phyloP scores from a whole-genome alignment of 2,888 invertebrate species.

The Ectemnius lituratus region DNA sequence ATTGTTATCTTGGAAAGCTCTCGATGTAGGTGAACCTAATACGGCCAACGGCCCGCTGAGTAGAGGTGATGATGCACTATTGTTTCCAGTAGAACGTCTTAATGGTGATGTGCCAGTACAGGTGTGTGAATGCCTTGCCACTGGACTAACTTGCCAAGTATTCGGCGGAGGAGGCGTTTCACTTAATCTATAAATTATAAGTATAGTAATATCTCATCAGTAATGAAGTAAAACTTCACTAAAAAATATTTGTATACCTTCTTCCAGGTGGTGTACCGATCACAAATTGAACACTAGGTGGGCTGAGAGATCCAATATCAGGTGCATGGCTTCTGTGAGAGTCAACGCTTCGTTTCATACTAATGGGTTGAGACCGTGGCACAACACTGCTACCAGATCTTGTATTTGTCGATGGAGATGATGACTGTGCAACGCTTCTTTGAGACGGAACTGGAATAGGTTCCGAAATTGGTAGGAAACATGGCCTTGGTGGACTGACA shows the following conservation, averaged over 20 bases:
- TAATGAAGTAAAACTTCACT: background rate
- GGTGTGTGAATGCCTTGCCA: conserved; percentile 79
- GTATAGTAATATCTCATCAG: conserved; percentile 13
- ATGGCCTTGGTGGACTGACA: conserved; percentile 84
- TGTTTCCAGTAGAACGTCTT: conserved; percentile 80
- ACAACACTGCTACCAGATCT: conserved; percentile 79
- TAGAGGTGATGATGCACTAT: conserved; percentile 80
- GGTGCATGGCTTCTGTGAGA: conserved; percentile 83
- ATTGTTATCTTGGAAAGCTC: conserved; percentile 82
- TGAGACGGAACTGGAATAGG: conserved; percentile 88
- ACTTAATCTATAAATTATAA: conserved; percentile 76
- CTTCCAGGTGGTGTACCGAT: conserved; percentile 92
- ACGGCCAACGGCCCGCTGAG: conserved; percentile 83
- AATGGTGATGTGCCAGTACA: conserved; percentile 83
- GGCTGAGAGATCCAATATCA: conserved; percentile 94
- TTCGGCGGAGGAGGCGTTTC: conserved; percentile 88
- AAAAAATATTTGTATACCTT: conserved; percentile 65
- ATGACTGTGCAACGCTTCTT: conserved; percentile 75
- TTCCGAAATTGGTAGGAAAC: conserved; percentile 85
- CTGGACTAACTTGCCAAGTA: conserved; percentile 91
- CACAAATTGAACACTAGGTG: conserved; percentile 92
- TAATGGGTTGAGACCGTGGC: conserved; percentile 92
- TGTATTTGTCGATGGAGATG: conserved; percentile 59
- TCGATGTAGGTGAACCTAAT: conserved; percentile 84
- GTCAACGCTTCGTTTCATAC: conserved; percentile 86